phyloP scores from a whole-genome alignment of 2,113 vertebrate genomes.

The Prolemur simus region DNA sequence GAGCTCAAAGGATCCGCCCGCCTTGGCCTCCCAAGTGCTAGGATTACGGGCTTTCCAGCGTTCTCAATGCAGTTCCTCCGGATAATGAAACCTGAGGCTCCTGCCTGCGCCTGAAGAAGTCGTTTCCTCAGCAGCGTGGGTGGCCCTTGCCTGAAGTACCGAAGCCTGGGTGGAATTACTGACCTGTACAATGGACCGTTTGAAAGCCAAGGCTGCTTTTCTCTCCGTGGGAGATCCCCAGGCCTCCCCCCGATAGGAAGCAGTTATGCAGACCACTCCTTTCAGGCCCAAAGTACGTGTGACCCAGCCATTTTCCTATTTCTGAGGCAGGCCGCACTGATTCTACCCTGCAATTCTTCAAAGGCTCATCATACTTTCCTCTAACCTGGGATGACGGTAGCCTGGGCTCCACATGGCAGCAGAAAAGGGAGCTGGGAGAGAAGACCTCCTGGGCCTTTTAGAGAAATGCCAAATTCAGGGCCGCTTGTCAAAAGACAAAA shows the following conservation, averaged over 20 bases:
- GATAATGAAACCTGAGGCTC: not conserved
- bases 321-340: not conserved
- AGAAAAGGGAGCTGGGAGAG: not conserved
- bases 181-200: not conserved
- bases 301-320: not conserved
- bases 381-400: no score
- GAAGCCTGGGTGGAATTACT: not conserved
- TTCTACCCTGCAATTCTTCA: not conserved
- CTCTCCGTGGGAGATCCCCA: not conserved
- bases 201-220: not conserved
- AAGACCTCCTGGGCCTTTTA: not conserved
- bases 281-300: not conserved
- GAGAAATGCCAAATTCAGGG: not conserved
- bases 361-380: not conserved
- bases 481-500: not conserved
- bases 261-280: not conserved
- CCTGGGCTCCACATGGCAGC: not conserved
- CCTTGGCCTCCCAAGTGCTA: no score
- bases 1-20: no score
- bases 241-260: not conserved
- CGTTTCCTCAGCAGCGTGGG: not conserved
- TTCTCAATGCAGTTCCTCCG: not conserved
- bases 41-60: not conserved
- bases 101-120: not conserved
- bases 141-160: no score